Evolutionary conservation across 1,140 invertebrate species (phyloP).

Genomic region (Lepidurus packardi): DNA sequence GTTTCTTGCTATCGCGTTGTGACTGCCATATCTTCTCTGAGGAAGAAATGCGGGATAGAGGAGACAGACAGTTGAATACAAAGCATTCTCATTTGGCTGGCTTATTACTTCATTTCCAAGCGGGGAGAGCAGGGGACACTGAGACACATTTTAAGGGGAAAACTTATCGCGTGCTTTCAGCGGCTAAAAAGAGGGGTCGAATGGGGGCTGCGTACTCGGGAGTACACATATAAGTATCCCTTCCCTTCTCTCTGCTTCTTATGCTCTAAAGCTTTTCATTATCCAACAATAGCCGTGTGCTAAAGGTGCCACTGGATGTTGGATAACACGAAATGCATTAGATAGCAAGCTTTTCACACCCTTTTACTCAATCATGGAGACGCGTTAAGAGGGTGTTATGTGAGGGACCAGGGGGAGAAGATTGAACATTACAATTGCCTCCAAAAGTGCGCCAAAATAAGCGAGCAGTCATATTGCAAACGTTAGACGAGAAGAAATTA

Average conservation of each 20-base stretch:
- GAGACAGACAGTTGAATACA: not conserved
- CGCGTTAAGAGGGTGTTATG: not conserved
- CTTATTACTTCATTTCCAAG: not conserved
- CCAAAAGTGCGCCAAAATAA: no score
- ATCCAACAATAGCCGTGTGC: not conserved
- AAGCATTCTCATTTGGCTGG: not conserved
- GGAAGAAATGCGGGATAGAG: no score
- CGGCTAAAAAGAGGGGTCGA: not conserved
- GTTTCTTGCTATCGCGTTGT: no score
- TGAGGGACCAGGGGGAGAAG: no score
- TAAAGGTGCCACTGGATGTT: constrained; percentile 3
- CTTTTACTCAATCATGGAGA: not conserved
- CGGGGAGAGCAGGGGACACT: not conserved
- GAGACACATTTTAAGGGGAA: not conserved
- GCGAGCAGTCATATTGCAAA: no score
- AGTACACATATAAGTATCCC: not conserved
- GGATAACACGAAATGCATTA: constrained; percentile 11
- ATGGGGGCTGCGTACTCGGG: not conserved
- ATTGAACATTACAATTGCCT: no score
- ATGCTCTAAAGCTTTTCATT: constrained; percentile 8
- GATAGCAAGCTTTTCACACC: constrained; percentile 14
- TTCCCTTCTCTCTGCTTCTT: not conserved
- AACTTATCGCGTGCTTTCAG: constrained; percentile 13
- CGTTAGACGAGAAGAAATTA: no score
- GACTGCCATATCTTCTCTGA: no score